Evolutionary conservation across 2,113 vertebrate genomes (phyloP), one percentile per base, ranked within the genome.

Genomic region (Leptocoma aspasia): DNA sequence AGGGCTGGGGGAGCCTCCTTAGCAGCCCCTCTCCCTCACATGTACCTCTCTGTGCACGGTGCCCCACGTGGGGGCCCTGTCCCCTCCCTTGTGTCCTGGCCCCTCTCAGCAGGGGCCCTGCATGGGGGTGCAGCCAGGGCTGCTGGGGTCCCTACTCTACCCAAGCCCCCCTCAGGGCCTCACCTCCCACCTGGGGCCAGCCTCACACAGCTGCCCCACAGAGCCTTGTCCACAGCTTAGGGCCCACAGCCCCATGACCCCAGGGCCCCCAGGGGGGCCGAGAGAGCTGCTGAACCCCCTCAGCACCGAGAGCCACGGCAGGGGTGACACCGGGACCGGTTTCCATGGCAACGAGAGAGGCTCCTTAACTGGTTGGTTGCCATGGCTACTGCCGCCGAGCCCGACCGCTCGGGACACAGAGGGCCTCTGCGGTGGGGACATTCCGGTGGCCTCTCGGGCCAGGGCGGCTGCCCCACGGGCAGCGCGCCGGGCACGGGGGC

Each of bases 351-450:
- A 98, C 96, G 83, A 94, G 86, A 96, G 95, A 95, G 97, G 92
- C 92, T 97, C 96, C 97, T 80, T 96, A 97, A 97, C 97, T 95
- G 91, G 57, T 95, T 92, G 97, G 98, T 98, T 97, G 93, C 96
- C 96, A 96, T 97, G 95, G 94, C 90, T 94, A 97, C 94, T 95
- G 94, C 92, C 64, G 76, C 81, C 93, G 86, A 77, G 52, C 27
- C 39, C 27, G 44, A 66, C 76, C 68, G 76, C 87, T 72, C 37
- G 45, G 89, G 92, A 65, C 85, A 47, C 30, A 10, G 35, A 4
- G n/a, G 27, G 37, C n/a, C 53, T 50, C 28, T 44, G 15, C 88
- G 6, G 11, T 15, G n/a, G 9, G 22, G 37, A 27, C 14, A 60
- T 13, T 26, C 45, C 69, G 7, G 7, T 28, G 37, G 66, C 19